Percentiles rank a stretch among this genome's conserved stretches.
Evolutionary conservation across 1,140 invertebrate species (phyloP).

Genomic region (Ostrea edulis): DNA sequence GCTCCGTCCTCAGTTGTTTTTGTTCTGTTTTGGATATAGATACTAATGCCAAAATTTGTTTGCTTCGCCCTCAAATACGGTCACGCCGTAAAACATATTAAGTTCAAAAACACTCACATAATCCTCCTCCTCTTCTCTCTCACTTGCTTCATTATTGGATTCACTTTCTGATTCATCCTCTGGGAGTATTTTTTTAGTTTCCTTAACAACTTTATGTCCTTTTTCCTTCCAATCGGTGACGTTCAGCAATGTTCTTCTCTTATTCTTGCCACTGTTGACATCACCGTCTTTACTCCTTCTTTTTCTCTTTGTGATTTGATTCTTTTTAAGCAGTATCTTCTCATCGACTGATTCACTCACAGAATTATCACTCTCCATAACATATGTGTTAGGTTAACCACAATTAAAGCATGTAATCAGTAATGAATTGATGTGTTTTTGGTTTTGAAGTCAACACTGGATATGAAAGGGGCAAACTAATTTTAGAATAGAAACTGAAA

Average conservation of each 20-base stretch:
- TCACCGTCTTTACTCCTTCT: background rate
- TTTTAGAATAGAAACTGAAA: background rate
- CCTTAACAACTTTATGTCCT: background rate
- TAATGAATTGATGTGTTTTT: background rate
- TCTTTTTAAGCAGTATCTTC: background rate
- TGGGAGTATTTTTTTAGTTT: background rate
- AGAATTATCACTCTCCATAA: background rate
- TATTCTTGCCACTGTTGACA: background rate
- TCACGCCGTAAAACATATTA: too few species aligned
- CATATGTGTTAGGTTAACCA: background rate
- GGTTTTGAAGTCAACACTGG: background rate
- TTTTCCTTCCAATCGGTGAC: background rate
- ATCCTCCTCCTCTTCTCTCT: constrained; percentile 45
- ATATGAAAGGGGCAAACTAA: background rate
- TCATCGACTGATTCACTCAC: background rate
- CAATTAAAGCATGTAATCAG: background rate
- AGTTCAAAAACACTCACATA: constrained; percentile 48
- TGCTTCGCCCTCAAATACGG: too few species aligned
- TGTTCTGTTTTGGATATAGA: too few species aligned
- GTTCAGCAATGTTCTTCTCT: background rate
- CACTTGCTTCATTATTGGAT: constrained; percentile 39
- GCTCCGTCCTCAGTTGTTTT: too few species aligned
- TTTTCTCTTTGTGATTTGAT: background rate
- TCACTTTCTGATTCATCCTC: constrained; percentile 25
- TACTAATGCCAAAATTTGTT: too few species aligned